phyloP scores from a whole-genome alignment of 2,888 invertebrate species.

The Bedellia somnulentella region DNA sequence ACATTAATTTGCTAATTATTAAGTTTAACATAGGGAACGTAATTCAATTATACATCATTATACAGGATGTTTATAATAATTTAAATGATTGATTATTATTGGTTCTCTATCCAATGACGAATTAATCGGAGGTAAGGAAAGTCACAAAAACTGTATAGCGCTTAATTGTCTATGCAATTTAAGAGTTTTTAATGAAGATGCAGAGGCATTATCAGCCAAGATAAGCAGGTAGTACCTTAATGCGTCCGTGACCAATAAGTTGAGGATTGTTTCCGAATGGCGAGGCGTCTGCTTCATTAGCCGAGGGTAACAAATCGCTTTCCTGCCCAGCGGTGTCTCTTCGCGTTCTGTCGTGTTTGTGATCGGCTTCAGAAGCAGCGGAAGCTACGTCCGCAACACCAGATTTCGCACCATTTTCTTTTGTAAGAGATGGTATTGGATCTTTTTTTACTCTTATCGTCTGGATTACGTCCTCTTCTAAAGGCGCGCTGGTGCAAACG shows the following conservation, averaged over 20 bases:
- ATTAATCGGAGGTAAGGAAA: no score
- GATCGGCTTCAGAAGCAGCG: constrained; percentile 40
- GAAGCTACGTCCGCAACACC: constrained; percentile 42
- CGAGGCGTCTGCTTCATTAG: constrained; percentile 26
- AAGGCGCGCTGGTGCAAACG: constrained; percentile 38
- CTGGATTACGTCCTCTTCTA: constrained; percentile 37
- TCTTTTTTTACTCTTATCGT: constrained; percentile 32
- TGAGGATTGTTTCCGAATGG: constrained; percentile 33
- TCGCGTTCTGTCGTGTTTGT: constrained; percentile 24
- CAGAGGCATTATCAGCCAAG: constrained; percentile 35
- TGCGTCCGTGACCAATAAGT: constrained; percentile 35
- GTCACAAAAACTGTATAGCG: no score
- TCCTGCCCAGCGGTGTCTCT: constrained; percentile 35
- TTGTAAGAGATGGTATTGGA: constrained; percentile 48
- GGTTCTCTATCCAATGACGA: no score
- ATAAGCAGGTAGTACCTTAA: constrained; percentile 42
- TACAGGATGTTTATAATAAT: no score
- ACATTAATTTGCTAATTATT: no score
- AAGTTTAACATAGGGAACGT: no score
- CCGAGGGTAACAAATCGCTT: constrained; percentile 37
- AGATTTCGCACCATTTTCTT: constrained; percentile 36
- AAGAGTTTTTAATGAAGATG: no score
- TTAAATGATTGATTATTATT: no score
- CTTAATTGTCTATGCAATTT: no score
- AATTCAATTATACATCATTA: no score